These are phyloP conservation scores for Plecotus auritus DNA, from an alignment of 2,113 vertebrate genomes.

Conservation along the genomic window DNA sequence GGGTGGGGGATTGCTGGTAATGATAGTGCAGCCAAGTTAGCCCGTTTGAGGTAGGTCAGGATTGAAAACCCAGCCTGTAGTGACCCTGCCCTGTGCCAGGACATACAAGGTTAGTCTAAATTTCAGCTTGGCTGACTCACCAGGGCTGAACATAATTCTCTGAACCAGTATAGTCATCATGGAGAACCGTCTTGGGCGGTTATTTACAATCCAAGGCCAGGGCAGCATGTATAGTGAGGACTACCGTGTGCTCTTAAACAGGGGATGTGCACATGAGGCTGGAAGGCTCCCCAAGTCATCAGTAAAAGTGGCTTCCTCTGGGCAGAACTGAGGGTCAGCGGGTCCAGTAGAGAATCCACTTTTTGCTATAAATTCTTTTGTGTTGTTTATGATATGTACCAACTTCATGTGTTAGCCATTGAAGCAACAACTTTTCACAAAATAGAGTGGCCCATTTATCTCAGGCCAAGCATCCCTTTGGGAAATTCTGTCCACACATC, in stretches of 20 bases:
- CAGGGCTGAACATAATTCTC: slow-evolving; percentile 6
- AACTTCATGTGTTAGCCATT: not conserved
- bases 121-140: not conserved
- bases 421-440: not conserved
- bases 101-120: not conserved
- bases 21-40: not conserved
- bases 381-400: not conserved
- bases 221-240: not conserved
- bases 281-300: not conserved
- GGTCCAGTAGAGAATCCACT: not conserved
- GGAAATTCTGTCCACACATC: not conserved
- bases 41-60: not conserved
- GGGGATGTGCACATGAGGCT: not conserved
- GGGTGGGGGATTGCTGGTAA: not conserved
- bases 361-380: not conserved
- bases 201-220: not conserved
- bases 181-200: not conserved
- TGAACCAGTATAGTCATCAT: slow-evolving; percentile 1
- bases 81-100: not conserved
- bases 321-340: not conserved
- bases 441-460: not conserved
- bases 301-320: not conserved
- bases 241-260: not conserved
- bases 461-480: not conserved
- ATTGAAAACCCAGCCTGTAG: not conserved